These are phyloP conservation scores for Trypoxylus dichotomus DNA, from an alignment of 1,140 invertebrate species.

Conservation along the genomic window DNA sequence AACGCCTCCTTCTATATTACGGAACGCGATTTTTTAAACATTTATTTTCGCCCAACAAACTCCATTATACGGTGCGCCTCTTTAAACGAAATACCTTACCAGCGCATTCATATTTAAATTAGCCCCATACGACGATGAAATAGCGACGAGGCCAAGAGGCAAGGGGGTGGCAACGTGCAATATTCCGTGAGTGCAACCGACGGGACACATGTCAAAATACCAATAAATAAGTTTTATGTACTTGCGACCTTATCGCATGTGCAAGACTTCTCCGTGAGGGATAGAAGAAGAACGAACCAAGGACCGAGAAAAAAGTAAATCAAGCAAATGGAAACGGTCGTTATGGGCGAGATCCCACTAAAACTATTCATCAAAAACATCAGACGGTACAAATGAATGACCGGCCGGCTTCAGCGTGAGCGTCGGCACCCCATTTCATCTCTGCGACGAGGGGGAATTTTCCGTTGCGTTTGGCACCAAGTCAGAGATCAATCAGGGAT, in stretches of 20 bases:
- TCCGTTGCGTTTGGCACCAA: not conserved
- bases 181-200: not conserved
- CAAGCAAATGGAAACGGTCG: slow-evolving; percentile 12
- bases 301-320: not conserved
- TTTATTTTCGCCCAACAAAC: not conserved
- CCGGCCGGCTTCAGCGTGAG: not conserved
- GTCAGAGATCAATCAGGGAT: not conserved
- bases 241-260: not conserved
- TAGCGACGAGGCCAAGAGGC: not conserved
- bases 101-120: slow-evolving; percentile 17
- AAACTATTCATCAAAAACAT: slow-evolving; percentile 20
- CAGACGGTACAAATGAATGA: slow-evolving; percentile 1
- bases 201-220: slow-evolving; percentile 21
- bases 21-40: slow-evolving; percentile 5
- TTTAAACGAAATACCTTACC: not conserved
- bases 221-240: slow-evolving; percentile 26
- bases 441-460: not conserved
- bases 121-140: not conserved
- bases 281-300: not conserved
- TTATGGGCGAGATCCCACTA: not conserved
- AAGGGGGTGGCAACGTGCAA: not conserved
- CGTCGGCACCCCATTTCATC: not conserved
- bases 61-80: not conserved
- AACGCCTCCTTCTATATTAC: not conserved
- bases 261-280: not conserved